Evolutionary conservation across 2,797 vertebrate species (phyloP), one percentile per base, ranked within the genome.

Genomic region (Channa striata): DNA sequence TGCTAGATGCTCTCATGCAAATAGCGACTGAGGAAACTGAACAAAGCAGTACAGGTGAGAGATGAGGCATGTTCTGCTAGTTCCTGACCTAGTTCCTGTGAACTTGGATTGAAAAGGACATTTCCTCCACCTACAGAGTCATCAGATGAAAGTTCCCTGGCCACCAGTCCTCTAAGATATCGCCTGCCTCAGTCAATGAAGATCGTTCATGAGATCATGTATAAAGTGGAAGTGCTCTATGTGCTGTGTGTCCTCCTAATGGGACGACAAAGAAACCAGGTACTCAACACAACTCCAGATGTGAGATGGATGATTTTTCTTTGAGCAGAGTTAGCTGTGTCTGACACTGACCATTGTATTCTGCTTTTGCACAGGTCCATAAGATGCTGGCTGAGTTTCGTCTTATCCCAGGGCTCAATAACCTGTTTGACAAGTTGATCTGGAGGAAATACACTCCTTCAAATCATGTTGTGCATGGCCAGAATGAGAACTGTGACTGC

Each of bases 121-220:
- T 61, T 11, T 19, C 16, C 23, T 4, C 21, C n/a, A 1, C 44
- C 81, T 77, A 50, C 93, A 99, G 98, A 97, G 81, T 95, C 97
- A 12, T 96, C 97, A 7, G 97, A 99, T 90, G 97, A 99, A 81
- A 96, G 93, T 59, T 96, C 95, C 0, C 78, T 97, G 89, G 94
- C 97, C 59, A 96, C 96, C 81, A 94, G 95, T 66, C 96, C 97
- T 0, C 91, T 97, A 9, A 93, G 96, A 79, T 95, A 96, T 30
- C 95, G 96, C 65, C 93, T 99, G 56, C 97, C 97, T 0, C 98
- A 98, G 85, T 98, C 97, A 19, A 99, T 99, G 98, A 99, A 99
- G 94, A 98, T 98, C 11, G 98, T 99, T 90, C 98, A 99, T 0
- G 98, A 99, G 90, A 99, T 99, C 70, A 99, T 99, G 97, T 99